Conservation (phyloP, 2,888 invertebrate genomes). For the Dorcus parallelipipedus region DNA sequence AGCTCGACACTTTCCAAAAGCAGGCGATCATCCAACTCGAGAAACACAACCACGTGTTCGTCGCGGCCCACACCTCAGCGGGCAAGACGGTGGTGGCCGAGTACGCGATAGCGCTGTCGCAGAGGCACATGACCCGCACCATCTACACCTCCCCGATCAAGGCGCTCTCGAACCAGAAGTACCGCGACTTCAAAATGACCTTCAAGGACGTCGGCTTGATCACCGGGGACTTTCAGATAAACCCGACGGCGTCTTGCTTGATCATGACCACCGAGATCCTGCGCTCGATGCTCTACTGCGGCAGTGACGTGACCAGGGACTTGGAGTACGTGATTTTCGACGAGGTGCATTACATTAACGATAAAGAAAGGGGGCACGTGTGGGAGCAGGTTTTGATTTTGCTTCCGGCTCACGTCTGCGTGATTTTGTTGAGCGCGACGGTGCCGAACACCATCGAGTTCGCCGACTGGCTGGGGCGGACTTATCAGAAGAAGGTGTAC, state of each 20-base stretch:
- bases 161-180: slow-evolving; percentile 98
- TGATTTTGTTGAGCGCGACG: slow-evolving; percentile 96
- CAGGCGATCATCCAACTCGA: slow-evolving; percentile 94
- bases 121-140: slow-evolving; percentile 85
- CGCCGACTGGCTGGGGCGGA: slow-evolving; percentile 89
- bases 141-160: slow-evolving; percentile 99
- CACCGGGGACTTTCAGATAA: slow-evolving; percentile 95
- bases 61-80: slow-evolving; percentile 98
- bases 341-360: slow-evolving; percentile 98
- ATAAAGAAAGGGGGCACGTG: slow-evolving; percentile 86
- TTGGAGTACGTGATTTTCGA: slow-evolving; percentile 99
- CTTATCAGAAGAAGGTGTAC: slow-evolving; percentile 82
- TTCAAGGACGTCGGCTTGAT: slow-evolving; percentile 92
- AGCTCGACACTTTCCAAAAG: slow-evolving; percentile 96
- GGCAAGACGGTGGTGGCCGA: slow-evolving; percentile 99
- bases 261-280: slow-evolving; percentile 99
- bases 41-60: slow-evolving; percentile 92
- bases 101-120: slow-evolving; percentile 95
- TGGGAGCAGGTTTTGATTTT: slow-evolving; percentile 98
- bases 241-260: slow-evolving; percentile 88
- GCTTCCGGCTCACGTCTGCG: slow-evolving; percentile 89
- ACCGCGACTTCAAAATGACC: slow-evolving; percentile 89
- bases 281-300: slow-evolving; percentile 93
- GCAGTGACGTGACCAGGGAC: slow-evolving; percentile 90
- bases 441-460: slow-evolving; percentile 96